A percentile compares a stretch with the other conserved stretches of the same genome.
Conservation (phyloP, 2,797 vertebrate species). For the Alectoris magna region DNA sequence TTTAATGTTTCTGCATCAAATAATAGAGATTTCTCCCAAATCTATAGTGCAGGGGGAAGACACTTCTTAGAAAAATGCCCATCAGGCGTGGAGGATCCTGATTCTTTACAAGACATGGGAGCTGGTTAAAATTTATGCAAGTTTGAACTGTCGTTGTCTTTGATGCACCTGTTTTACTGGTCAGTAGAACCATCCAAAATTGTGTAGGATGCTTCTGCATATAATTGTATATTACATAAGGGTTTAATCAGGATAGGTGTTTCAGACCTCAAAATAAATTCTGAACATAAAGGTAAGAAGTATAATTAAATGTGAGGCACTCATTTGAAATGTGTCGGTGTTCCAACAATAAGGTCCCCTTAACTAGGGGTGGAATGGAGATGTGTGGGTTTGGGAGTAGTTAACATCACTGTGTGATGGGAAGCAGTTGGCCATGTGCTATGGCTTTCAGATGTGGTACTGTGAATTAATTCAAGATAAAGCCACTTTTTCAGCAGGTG, state of each 20-base stretch:
- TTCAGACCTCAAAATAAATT: background rate
- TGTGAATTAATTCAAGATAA: background rate
- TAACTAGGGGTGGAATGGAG: background rate
- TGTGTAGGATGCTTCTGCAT: background rate
- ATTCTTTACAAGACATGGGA: background rate
- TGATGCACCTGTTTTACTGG: conserved; percentile 38
- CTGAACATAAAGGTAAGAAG: background rate
- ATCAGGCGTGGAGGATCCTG: background rate
- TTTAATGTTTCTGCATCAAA: background rate
- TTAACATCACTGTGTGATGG: background rate
- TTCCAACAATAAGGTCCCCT: background rate
- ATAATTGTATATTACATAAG: background rate
- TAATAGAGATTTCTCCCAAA: background rate
- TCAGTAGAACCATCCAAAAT: conserved; percentile 15
- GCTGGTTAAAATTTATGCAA: background rate
- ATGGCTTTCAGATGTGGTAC: background rate
- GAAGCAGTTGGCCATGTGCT: background rate
- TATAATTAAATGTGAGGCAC: background rate
- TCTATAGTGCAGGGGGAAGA: accelerated
- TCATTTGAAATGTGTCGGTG: background rate
- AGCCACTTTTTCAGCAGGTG: background rate
- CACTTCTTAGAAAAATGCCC: background rate
- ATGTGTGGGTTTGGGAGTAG: background rate
- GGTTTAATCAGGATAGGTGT: background rate
- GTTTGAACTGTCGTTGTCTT: background rate